Evolutionary conservation across 2,797 vertebrate species (phyloP), one percentile per base, ranked within the genome.

Genomic region (Thaleichthys pacificus): DNA sequence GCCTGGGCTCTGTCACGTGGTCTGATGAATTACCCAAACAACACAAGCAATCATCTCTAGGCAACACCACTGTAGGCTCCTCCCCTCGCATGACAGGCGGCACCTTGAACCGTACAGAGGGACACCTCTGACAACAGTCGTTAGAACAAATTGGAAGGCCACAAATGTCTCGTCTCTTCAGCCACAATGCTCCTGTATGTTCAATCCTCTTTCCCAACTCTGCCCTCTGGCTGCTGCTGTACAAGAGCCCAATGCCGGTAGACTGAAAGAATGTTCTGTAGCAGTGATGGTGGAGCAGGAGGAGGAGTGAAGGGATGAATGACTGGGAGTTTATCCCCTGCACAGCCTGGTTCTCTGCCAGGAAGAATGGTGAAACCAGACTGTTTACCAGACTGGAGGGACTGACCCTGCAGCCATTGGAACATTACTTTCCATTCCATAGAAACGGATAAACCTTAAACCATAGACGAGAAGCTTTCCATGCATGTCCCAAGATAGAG

Each of bases 31-130:
- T 7, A 35, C 32, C 32, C 5, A 1, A 35, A 7, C 30, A 35
- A 35, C 32, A 35, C 32, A 7, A 75, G 84, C 84, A 86, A 87
- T 85, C 54, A 72, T 87, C 74, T 68, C 75, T 69, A 69, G 75
- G 81, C 81, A 85, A 81, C 80, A 72, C 80, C 6, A 5, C 32
- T 35, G 4, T 3, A 35, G 57, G 61, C 60, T 63, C 38, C 62
- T 64, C 9, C 61, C 61, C 21, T 60, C 7, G n/a, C 57, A 1
- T 60, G 57, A 60, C n/a, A 60, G 3, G 21, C 19, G 24, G n/a
- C 57, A 21, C 57, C 32, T 3, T 62, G 22, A 28, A 64, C 32
- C 15, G 28, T 42, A 12, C 32, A 5, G 32, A 35, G 32, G 32
- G 32, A 7, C 4, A 35, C 32, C 32, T 35, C 32, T 21, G 30